Base-by-base conservation (phyloP, 2,113 vertebrate genomes). In the Gadus macrocephalus region DNA sequence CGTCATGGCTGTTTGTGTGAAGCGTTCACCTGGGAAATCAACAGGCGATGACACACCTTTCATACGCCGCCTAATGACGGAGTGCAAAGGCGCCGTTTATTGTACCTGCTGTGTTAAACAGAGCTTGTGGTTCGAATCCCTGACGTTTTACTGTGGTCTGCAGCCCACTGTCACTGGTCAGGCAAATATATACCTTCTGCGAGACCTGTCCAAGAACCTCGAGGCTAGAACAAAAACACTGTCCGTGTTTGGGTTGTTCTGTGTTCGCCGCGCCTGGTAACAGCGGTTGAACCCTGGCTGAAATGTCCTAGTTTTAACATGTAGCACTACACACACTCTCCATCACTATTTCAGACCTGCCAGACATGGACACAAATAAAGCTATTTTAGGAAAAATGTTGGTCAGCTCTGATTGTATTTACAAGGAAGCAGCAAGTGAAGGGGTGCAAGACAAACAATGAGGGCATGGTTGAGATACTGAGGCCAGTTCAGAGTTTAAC, bases 51-150 rank as follows among this genome's bases (percentile, higher is more conserved):
- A 67, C n/a, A 38, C 80, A 83, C 59, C 73, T 83, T 82, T 88
- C 61, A 84, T 87, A 76, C 70, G 5, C 27, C 0, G 17, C 70
- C 73, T 78, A 88, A 90, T 88, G 69, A 86, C 81, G 85, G 61
- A 6, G 80, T 78, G 78, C 62, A 81, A 77, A 83, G 75, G 78
- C 81, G 78, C 87, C 90, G 87, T 90, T 92, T 91, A 89, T 85
- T 85, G 74, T 90, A 90, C 89, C 89, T 91, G 87, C 87, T 86
- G 88, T 80, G 87, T 85, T 88, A 86, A 85, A 87, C 85, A 61
- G 78, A 74, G 42, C 80, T 78, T 87, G 86, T 72, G 86, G 87
- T 87, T 83, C 76, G 16, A 82, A 83, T 86, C 82, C 83, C 81
- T 38, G 67, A 80, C 79, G 82, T 84, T 89, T 90, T 81, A 88